Evolutionary conservation across 1,140 invertebrate genomes (phyloP), one percentile per base, ranked within the genome.

Genomic region (Aphelenchoides avenae): DNA sequence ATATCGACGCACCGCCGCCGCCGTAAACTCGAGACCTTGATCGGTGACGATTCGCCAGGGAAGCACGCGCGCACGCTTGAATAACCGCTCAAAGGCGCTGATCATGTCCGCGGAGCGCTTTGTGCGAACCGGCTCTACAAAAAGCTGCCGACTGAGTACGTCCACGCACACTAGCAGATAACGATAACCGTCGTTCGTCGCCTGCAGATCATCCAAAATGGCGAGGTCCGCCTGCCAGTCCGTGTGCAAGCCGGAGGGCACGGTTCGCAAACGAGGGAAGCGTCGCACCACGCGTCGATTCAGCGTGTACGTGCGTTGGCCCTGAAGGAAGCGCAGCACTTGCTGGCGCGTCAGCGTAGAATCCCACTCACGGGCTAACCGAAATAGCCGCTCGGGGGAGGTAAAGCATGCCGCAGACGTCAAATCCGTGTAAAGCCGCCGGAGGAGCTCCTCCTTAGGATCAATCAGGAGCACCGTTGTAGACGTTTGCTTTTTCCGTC

Each of bases 91-190:
- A 59, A 62, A 66, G 18, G 60, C 64, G 3, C 2, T 5, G 13
- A 30, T 42, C 60, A 62, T 62, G 24, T 61, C 18, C 3, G 15
- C 5, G 33, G 39, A 24, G 3, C 9, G 13, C 47, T 62, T 62
- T 7, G 13, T 59, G 24, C 43, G 29, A 27, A 68, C 60, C 2
- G 64, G 64, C n/a, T 46, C 64, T 4, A 41, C 64, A 36, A 34
- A 66, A 15, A 65, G 20, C 29, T 62, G 29, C 6, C 64, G 27
- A 30, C 60, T 62, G 11, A 66, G 27, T 37, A 62, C 31, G 18
- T 62, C 60, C 20, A 66, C 18, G 31, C 55, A 60, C n/a, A 62
- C 63, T n/a, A 62, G 22, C 0, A 68, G 11, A 44, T 68, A 68
- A 1, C 29, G 31, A 27, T 31, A 60, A 0, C 39, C 52, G 11